These are phyloP conservation scores for Amblyteles armatorius DNA, from an alignment of 2,888 invertebrate species.

Conservation along the genomic window DNA sequence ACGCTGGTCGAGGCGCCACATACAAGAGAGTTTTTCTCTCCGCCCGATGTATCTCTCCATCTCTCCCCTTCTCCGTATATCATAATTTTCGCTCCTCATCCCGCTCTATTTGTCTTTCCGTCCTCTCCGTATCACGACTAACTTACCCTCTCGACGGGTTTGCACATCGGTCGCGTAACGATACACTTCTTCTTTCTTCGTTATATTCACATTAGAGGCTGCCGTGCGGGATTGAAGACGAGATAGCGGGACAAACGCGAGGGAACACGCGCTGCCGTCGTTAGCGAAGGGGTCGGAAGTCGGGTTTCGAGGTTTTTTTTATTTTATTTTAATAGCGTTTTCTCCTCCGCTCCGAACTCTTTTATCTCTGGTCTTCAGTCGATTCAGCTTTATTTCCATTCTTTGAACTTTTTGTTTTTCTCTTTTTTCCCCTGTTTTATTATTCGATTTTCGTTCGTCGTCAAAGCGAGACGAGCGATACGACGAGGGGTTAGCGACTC, in stretches of 20 bases:
- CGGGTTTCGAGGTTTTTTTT: constrained; percentile 9
- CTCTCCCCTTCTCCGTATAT: constrained; percentile 40
- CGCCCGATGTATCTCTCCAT: constrained; percentile 24
- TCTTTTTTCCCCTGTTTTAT: constrained; percentile 53
- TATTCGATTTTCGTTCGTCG: constrained; percentile 68
- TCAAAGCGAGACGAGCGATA: constrained; percentile 23
- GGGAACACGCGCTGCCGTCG: constrained; percentile 52
- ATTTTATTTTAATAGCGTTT: neutral
- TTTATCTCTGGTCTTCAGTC: constrained; percentile 28
- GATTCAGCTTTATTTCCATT: constrained; percentile 30
- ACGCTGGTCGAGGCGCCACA: neutral
- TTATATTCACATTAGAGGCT: constrained; percentile 30
- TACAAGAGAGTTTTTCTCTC: constrained; percentile 17
- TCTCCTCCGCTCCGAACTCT: neutral
- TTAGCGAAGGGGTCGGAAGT: constrained; percentile 53
- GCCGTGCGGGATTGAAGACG: neutral
- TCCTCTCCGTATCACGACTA: constrained; percentile 42
- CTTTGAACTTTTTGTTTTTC: neutral
- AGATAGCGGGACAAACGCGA: constrained; percentile 3
- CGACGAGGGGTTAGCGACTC: neutral
- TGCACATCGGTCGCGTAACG: constrained; percentile 33
- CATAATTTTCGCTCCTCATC: constrained; percentile 54
- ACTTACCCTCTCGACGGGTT: constrained; percentile 54
- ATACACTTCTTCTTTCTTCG: constrained; percentile 32
- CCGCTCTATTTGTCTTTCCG: constrained; percentile 51